These are phyloP conservation scores for Poeciliopsis occidentalis DNA, from an alignment of 2,113 vertebrate genomes.

Conservation along the genomic window DNA sequence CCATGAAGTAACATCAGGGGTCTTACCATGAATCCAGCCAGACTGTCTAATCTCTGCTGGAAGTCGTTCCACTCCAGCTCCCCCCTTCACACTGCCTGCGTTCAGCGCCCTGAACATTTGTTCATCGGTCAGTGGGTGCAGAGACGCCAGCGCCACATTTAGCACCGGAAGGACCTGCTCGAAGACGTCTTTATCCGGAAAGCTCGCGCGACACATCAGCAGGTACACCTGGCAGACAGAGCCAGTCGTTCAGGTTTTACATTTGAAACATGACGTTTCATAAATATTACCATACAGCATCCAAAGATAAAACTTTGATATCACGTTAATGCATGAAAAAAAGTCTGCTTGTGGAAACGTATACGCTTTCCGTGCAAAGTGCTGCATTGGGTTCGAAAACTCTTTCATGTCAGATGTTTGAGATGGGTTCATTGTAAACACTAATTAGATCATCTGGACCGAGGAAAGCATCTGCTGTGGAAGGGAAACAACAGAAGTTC, in stretches of 20 bases:
- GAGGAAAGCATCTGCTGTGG: conserved; percentile 6
- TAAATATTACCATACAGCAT: too few species aligned
- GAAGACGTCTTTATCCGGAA: conserved; percentile 89
- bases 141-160: conserved; percentile 92
- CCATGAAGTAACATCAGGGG: conserved; percentile 18
- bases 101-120: conserved; percentile 97
- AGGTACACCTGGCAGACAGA: conserved; percentile 83
- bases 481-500: conserved; percentile 10
- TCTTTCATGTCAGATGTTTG: neutral
- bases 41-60: conserved; percentile 90
- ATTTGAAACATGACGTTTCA: neutral
- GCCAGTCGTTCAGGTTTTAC: neutral
- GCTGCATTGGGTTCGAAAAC: neutral
- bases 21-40: conserved; percentile 92
- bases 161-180: conserved; percentile 90
- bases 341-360: neutral
- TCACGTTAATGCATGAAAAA: too few species aligned
- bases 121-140: conserved; percentile 96
- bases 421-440: conserved; percentile 3
- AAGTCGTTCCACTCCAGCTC: conserved; percentile 94
- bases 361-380: neutral
- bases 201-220: conserved; percentile 94
- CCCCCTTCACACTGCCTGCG: conserved; percentile 85
- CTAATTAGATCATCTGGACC: conserved; percentile 21
- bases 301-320: too few species aligned